Evolutionary conservation across 2,797 vertebrate species (phyloP).

Genomic region (Danio albolineatus): DNA sequence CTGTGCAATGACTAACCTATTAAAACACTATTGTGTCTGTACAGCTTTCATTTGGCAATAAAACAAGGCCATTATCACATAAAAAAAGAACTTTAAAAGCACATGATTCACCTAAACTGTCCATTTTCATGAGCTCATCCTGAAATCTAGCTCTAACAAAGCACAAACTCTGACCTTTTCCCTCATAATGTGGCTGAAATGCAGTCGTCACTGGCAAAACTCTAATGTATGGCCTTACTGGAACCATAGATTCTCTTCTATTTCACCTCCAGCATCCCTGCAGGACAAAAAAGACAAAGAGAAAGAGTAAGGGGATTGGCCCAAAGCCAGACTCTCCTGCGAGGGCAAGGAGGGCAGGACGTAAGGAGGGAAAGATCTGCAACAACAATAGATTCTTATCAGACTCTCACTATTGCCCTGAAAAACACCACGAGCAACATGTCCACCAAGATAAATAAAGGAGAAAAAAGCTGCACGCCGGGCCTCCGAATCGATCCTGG

Average conservation of each 20-base stretch:
- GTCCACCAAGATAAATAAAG: conserved; percentile 83
- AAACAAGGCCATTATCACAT: too few species aligned
- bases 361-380: conserved; percentile 77
- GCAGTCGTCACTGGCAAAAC: not conserved
- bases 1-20: too few species aligned
- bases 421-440: conserved; percentile 81
- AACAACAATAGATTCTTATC: conserved; percentile 86
- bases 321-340: conserved; percentile 44
- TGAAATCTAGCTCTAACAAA: not conserved
- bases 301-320: conserved; percentile 59
- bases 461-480: conserved; percentile 61
- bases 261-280: conserved; percentile 72
- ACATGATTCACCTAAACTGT: too few species aligned
- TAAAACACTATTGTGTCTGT: too few species aligned
- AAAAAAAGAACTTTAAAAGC: too few species aligned
- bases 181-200: conserved; percentile 30
- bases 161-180: conserved; percentile 64
- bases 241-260: conserved; percentile 60
- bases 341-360: conserved; percentile 65
- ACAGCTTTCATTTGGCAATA: too few species aligned
- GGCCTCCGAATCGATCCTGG: conserved; percentile 79
- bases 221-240: conserved; percentile 42
- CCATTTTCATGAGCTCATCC: too few species aligned
- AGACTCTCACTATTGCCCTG: conserved; percentile 77
- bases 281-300: conserved; percentile 27